These are phyloP conservation scores for Gymnarchus niloticus DNA, from an alignment of 2,113 vertebrate genomes.

Conservation along the genomic window DNA sequence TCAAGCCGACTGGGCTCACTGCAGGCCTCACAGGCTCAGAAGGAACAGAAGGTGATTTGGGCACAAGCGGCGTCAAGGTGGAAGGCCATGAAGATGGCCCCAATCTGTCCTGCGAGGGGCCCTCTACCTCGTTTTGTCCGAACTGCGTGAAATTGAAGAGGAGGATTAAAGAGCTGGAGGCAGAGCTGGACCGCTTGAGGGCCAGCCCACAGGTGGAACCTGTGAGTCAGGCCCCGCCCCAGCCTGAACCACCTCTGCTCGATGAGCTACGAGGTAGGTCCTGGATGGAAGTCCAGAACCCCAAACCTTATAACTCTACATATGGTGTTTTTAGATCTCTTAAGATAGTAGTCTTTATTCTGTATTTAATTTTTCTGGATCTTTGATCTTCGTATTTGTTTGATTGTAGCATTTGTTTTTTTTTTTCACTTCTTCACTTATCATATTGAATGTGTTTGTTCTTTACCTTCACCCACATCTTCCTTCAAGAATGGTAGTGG, in stretches of 20 bases:
- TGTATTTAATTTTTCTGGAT: neutral
- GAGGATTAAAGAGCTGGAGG: slow-evolving; percentile 87
- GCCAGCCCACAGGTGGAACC: slow-evolving; percentile 64
- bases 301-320: neutral
- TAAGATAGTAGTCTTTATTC: neutral
- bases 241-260: slow-evolving; percentile 74
- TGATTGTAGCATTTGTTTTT: slow-evolving; percentile 3
- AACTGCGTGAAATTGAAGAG: slow-evolving; percentile 88
- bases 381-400: neutral
- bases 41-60: slow-evolving; percentile 23
- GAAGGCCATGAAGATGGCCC: slow-evolving; percentile 71
- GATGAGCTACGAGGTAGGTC: slow-evolving; percentile 82
- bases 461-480: neutral
- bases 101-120: slow-evolving; percentile 54
- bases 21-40: slow-evolving; percentile 40
- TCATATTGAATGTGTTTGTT: neutral
- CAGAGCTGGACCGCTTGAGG: slow-evolving; percentile 79
- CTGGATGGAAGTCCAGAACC: neutral
- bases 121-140: slow-evolving; percentile 88
- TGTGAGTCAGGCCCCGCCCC: slow-evolving; percentile 52
- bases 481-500: neutral
- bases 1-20: slow-evolving; percentile 51
- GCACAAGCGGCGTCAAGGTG: slow-evolving; percentile 58
- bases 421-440: neutral
- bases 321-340: neutral